Evolutionary conservation across 2,113 vertebrate species (phyloP).

Genomic region (Loxodonta africana): DNA sequence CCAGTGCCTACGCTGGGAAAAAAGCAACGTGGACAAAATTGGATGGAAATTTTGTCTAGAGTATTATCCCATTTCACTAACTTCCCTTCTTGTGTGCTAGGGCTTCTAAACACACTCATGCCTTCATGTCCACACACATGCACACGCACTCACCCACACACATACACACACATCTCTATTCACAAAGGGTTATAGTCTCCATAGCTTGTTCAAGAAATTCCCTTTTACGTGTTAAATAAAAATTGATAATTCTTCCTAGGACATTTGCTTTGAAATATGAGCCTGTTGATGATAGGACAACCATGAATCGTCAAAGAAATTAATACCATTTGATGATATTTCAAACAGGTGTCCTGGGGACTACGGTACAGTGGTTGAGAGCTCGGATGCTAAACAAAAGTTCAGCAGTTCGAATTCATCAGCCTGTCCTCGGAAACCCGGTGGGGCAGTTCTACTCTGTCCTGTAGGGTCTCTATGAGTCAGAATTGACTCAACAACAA

Average conservation of each 20-base stretch:
- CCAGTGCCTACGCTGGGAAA: neutral
- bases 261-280: slow-evolving; percentile 38
- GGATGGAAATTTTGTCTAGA: neutral
- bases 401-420: no score
- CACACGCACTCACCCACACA: neutral
- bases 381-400: no score
- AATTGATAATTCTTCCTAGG: neutral
- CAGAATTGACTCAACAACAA: no score
- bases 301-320: neutral
- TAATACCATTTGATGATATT: slow-evolving; percentile 30
- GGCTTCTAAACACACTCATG: neutral
- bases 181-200: neutral
- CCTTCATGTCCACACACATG: neutral
- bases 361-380: no score
- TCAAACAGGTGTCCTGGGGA: neutral
- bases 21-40: neutral
- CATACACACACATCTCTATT: neutral
- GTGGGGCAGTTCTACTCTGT: no score
- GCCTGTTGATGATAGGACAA: neutral
- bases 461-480: no score
- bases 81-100: neutral
- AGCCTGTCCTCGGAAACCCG: no score
- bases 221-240: slow-evolving; percentile 12
- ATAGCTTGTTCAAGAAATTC: neutral
- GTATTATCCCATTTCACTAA: neutral